Base-by-base conservation (phyloP, 1,140 invertebrate species). In the Gryllus bimaculatus region DNA sequence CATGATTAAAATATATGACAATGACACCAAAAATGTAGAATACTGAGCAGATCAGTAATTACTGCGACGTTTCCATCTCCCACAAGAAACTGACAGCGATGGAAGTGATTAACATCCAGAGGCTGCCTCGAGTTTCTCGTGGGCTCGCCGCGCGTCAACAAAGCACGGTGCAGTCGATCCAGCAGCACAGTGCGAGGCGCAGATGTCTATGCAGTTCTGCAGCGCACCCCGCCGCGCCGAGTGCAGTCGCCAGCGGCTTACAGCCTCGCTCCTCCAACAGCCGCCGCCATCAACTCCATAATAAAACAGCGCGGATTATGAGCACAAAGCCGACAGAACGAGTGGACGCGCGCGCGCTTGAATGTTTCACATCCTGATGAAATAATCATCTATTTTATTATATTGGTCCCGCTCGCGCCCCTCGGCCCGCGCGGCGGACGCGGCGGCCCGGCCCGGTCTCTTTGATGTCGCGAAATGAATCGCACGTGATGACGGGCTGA, bases 381-480 rank as follows among this genome's bases (percentile, higher is more conserved):
- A 66, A 66, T 66, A 66, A 66, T 18, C 10, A 66, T 10, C 10
- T 66, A 66, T 66, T 66, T 10, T 66, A 18, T 66, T 66, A 66
- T 66, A 66, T 66, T 10, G 10, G 1, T 10, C 54, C 18, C 10
- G 2, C 18, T 10, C 10, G 7, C 54, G 10, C 10, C 18, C 54
- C 54, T 66, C 54, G 54, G 0, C 18, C 2, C 54, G 10, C 10
- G 18, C 54, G 5, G 26, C 26, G 26, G 26, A 5, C 26, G 26
- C 1, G 26, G 10, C 10, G 10, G 10, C 54, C 18, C 54, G 7
- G 18, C 18, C 8, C 54, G 10, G 18, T 13, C 54, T 3, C 54
- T 66, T 66, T 66, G 54, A 66, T 66, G 54, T 66, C 54, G 54
- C 54, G 18, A 66, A 66, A 66, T 66, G 54, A 66, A 66, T 66